These are phyloP conservation scores for Hemichromis elongatus DNA, from an alignment of 2,113 vertebrate genomes.

Conservation along the genomic window DNA sequence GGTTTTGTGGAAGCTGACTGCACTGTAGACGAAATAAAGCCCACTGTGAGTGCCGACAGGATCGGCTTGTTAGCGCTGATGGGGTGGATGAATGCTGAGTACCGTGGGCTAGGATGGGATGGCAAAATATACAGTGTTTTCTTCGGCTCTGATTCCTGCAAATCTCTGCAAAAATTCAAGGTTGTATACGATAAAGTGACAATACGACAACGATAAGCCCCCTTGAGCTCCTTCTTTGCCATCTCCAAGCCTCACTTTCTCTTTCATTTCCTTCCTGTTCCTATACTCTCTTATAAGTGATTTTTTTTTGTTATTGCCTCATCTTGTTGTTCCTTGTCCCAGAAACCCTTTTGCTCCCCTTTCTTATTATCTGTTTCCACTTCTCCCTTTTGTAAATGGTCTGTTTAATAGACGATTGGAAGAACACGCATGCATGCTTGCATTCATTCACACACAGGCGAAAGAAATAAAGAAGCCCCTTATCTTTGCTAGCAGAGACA, in stretches of 20 bases:
- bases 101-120: not conserved
- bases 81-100: constrained; percentile 20
- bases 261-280: not conserved
- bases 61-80: constrained; percentile 45
- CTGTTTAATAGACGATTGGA: constrained; percentile 43
- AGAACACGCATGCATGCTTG: constrained; percentile 39
- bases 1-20: constrained; percentile 33
- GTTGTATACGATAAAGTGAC: constrained; percentile 32
- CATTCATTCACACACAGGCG: constrained; percentile 31
- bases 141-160: not conserved
- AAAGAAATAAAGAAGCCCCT: constrained; percentile 65
- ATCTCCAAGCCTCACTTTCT: not conserved
- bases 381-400: constrained; percentile 23
- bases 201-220: constrained; percentile 22
- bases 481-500: constrained; percentile 70
- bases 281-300: constrained; percentile 1
- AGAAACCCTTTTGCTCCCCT: not conserved
- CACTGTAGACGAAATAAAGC: constrained; percentile 30
- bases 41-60: constrained; percentile 48
- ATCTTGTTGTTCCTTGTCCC: constrained; percentile 8
- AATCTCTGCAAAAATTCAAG: constrained; percentile 33
- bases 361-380: not conserved
- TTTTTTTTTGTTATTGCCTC: constrained; percentile 13
- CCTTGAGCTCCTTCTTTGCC: not conserved
- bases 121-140: not conserved